These are phyloP conservation scores for Melanerpes formicivorus DNA, from an alignment of 2,113 vertebrate genomes.

Conservation along the genomic window DNA sequence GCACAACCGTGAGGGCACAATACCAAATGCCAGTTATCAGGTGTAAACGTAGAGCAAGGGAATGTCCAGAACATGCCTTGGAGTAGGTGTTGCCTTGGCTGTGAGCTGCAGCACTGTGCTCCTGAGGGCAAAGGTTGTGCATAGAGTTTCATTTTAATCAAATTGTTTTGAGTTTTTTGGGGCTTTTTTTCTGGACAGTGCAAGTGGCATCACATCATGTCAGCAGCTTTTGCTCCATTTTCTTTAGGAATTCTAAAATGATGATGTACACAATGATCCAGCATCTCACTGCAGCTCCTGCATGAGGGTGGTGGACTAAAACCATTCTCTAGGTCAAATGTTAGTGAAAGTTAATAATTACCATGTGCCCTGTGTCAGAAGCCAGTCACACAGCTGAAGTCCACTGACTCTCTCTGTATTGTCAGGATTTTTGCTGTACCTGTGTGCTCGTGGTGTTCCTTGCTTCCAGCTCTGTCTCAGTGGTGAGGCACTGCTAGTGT, in stretches of 20 bases:
- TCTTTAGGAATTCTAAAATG: neutral
- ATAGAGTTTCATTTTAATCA: fast-evolving
- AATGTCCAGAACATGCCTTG: fast-evolving
- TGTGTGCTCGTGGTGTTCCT: neutral
- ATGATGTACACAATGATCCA: fast-evolving
- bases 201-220: fast-evolving
- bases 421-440: neutral
- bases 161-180: neutral
- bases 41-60: fast-evolving
- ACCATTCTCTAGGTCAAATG: fast-evolving
- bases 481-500: fast-evolving
- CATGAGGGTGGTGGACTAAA: fast-evolving
- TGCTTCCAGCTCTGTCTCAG: fast-evolving
- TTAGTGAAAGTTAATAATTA: fast-evolving
- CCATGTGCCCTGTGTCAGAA: fast-evolving
- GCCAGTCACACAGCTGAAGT: fast-evolving
- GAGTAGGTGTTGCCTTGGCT: neutral
- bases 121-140: fast-evolving
- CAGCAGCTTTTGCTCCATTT: neutral
- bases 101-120: neutral
- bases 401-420: fast-evolving
- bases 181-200: neutral
- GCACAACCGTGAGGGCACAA: neutral
- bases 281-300: neutral
- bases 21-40: fast-evolving